These are phyloP conservation scores for Noctua janthe DNA, from an alignment of 2,888 invertebrate species.

Conservation along the genomic window DNA sequence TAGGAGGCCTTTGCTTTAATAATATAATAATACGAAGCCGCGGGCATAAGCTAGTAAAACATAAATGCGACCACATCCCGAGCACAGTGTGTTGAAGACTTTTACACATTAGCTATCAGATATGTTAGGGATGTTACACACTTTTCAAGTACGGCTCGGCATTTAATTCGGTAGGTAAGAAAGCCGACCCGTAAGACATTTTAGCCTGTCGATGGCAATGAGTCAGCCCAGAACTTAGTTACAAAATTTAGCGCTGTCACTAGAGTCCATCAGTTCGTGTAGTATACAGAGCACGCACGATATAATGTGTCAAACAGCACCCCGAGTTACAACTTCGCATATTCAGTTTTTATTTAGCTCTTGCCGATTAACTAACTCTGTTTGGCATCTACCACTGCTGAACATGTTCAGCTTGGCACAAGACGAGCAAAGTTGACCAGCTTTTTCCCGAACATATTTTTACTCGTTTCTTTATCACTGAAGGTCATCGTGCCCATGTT, in stretches of 20 bases:
- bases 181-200: not conserved
- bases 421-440: not conserved
- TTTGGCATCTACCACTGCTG: not conserved
- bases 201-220: not conserved
- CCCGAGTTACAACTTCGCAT: too few relatives aligned
- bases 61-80: conserved; percentile 4
- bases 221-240: not conserved
- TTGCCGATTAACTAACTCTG: not conserved
- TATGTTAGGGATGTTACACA: not conserved
- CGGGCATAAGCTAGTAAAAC: too few relatives aligned
- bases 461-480: not conserved
- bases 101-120: conserved; percentile 23
- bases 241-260: not conserved
- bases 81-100: not conserved
- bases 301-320: not conserved
- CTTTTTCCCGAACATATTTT: too few relatives aligned
- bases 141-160: not conserved
- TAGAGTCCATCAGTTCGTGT: not conserved
- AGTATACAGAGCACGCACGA: not conserved
- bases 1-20: not conserved
- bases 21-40: not conserved
- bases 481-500: not conserved
- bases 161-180: not conserved
- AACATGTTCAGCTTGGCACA: not conserved
- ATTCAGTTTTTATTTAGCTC: too few relatives aligned